Percentiles rank a stretch among this genome's conserved stretches.
These are phyloP conservation scores for Mormyrus proboscirostris DNA, from an alignment of 2,797 vertebrate species.

Conservation along the genomic window DNA sequence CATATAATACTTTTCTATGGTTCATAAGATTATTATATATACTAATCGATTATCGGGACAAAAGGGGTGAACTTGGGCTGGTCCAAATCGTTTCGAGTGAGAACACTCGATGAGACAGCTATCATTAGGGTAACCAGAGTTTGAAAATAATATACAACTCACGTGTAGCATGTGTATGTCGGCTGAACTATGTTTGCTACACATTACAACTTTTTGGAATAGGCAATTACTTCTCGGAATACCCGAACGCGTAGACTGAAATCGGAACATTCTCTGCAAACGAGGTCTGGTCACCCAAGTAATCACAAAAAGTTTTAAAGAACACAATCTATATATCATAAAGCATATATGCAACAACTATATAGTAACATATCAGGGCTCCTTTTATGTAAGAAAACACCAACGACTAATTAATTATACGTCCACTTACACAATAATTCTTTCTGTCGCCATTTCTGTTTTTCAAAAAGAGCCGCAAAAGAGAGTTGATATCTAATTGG, in stretches of 20 bases:
- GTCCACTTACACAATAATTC: not conserved
- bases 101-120: not conserved
- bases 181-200: not conserved
- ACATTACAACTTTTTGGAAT: not conserved
- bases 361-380: not conserved
- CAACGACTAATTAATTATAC: not conserved
- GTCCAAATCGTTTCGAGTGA: not conserved
- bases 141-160: not conserved
- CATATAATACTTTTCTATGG: not conserved
- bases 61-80: not conserved
- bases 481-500: not conserved
- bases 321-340: not conserved
- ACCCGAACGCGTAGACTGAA: not conserved
- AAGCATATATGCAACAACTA: not conserved
- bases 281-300: not conserved
- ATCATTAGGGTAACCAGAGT: not conserved
- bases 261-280: not conserved
- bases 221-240: not conserved
- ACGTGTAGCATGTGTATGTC: not conserved
- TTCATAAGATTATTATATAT: not conserved
- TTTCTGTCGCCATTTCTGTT: constrained; percentile 11
- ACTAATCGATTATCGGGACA: not conserved
- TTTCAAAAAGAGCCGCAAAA: not conserved
- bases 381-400: not conserved
- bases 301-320: not conserved